A percentile compares a stretch with the other conserved stretches of the same genome.
Conservation (phyloP, 2,113 vertebrate genomes). For the Myotis yumanensis region DNA sequence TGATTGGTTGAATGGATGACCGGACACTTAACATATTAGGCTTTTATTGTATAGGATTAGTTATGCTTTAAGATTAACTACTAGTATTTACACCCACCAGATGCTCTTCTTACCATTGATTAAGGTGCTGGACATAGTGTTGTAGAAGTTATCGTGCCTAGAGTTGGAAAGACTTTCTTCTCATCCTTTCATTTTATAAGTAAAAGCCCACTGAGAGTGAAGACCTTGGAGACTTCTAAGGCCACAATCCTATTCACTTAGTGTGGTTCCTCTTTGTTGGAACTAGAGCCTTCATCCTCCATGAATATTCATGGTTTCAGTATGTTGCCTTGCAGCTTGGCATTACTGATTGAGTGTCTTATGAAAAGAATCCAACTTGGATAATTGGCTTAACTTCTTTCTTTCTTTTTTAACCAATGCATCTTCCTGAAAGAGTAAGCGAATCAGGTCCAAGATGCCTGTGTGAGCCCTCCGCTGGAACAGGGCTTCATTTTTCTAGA, state of each 20-base stretch:
- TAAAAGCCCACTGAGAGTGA: background rate
- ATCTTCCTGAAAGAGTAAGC: conserved; percentile 20
- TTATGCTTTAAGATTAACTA: background rate
- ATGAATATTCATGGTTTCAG: background rate
- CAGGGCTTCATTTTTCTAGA: background rate
- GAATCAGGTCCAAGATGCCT: background rate
- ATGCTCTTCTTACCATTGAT: background rate
- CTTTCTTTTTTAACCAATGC: background rate
- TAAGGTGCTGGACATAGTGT: background rate
- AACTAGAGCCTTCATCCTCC: background rate
- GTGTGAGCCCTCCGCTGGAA: background rate
- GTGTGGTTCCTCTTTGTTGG: background rate
- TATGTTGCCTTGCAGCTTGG: background rate
- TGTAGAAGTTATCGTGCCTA: background rate
- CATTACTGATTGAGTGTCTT: background rate
- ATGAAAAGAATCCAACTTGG: background rate
- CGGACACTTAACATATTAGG: no score
- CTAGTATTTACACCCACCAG: background rate
- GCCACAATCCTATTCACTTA: background rate
- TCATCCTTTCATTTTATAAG: background rate
- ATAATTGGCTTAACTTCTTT: background rate
- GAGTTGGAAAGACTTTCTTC: background rate
- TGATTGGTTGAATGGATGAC: no score
- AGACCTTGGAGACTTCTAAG: background rate
- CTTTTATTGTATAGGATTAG: background rate